Base-by-base conservation (phyloP, 1,140 invertebrate genomes). In the Panulirus ornatus region DNA sequence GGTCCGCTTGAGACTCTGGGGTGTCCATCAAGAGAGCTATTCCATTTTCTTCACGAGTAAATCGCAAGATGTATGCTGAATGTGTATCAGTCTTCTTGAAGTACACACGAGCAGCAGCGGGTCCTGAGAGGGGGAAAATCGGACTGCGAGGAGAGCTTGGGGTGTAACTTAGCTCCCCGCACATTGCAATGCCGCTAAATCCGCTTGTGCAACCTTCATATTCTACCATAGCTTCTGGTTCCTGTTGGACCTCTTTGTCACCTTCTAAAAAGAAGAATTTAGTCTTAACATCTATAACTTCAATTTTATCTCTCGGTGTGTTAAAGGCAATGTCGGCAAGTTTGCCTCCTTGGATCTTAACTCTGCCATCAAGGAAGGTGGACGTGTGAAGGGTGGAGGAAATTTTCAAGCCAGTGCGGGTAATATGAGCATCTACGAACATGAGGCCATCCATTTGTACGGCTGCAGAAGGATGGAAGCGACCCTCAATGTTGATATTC, bases 271-370 rank as follows among this genome's bases (percentile, higher is more conserved):
- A 70, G 83, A 89, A 89, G 86, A 89, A 89, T 51, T 89, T 73
- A 47, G 71, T 85, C n/a, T 93, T 93, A n/a, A 93, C 84, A 87
- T 94, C 95, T 5, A 98, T 93, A 0, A 98, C 93, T 93, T 98
- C 96, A 90, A 97, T 96, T 92, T 97, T 97, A 63, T 97, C 95
- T 63, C 97, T 94, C 0, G 97, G 97, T 0, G 97, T 93, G 11
- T 96, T 96, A 22, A 98, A 93, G 92, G 96, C 96, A 0, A 98
- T 92, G 90, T 97, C 97, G 78, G 98, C 94, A 0, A 96, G 96
- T 54, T 95, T 94, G 0, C 96, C 96, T 44, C 96, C 95, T 5
- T 95, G 92, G 16, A 96, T 44, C 76, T 96, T 95, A 0, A 96
- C 94, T 27, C 95, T 95, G 0, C 97, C 91, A 92, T 97, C 96